Evolutionary conservation across 2,888 invertebrate species (phyloP).

Genomic region (Brachynemurus nebulosus): DNA sequence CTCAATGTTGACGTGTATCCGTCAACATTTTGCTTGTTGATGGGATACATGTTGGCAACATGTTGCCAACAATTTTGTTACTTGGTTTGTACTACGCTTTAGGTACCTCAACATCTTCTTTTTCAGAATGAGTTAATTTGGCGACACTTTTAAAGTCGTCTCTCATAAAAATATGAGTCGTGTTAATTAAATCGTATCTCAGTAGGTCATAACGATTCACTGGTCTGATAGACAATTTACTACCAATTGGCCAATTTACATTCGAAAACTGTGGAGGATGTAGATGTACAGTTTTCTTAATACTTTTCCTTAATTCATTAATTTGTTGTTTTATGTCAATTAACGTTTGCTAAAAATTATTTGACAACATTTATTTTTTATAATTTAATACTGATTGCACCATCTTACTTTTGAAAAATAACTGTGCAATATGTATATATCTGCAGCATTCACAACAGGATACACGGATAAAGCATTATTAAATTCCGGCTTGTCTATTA

Average conservation of each 20-base stretch:
- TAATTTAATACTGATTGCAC: too few species aligned
- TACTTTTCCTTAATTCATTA: constrained; percentile 20
- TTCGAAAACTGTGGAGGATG: constrained; percentile 9
- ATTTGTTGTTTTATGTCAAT: constrained; percentile 23
- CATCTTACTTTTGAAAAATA: constrained; percentile 54
- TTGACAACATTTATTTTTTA: neutral
- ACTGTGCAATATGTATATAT: constrained; percentile 57
- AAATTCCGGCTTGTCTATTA: constrained; percentile 33
- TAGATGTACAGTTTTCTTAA: constrained; percentile 20
- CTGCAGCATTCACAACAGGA: constrained; percentile 45
- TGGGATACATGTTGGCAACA: too few species aligned
- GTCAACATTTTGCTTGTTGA: too few species aligned
- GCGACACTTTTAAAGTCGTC: constrained; percentile 62
- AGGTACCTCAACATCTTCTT: constrained; percentile 49
- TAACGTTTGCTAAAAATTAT: constrained; percentile 21
- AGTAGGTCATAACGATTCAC: constrained; percentile 68
- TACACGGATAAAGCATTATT: constrained; percentile 46
- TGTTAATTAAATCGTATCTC: constrained; percentile 77
- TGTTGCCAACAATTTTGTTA: too few species aligned
- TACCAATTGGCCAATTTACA: constrained; percentile 60
- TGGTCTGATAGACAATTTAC: constrained; percentile 48
- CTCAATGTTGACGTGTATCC: too few species aligned
- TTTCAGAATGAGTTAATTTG: constrained; percentile 47
- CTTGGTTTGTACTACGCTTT: too few species aligned
- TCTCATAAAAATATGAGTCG: constrained; percentile 65